Conservation (phyloP, 2,888 invertebrate species). For the Endomychus coccineus region DNA sequence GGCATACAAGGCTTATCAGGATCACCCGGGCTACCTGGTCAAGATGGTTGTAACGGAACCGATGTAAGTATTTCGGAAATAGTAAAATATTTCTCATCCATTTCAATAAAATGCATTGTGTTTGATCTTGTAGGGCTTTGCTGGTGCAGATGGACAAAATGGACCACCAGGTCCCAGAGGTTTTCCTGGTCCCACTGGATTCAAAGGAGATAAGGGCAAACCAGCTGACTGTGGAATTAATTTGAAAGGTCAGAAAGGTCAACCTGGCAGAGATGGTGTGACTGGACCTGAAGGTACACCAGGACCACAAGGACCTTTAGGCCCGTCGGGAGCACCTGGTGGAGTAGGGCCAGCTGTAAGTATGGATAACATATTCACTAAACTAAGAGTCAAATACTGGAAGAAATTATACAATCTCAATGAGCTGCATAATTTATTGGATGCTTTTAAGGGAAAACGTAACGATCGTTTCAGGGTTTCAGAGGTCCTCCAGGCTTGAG, state of each 20-base stretch:
- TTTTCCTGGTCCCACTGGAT: conserved; percentile 56
- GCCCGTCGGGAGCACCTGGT: conserved; percentile 55
- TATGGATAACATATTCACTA: too few species aligned
- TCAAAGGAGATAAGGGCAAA: conserved; percentile 74
- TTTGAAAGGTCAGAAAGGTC: conserved; percentile 79
- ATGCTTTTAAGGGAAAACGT: too few species aligned
- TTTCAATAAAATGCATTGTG: neutral
- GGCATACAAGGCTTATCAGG: conserved; percentile 65
- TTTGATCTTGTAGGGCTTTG: conserved; percentile 54
- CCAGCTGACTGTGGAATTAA: conserved; percentile 64
- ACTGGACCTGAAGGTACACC: conserved; percentile 57
- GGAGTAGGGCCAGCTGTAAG: conserved; percentile 53
- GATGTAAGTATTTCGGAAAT: conserved; percentile 69
- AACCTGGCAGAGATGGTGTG: conserved; percentile 69
- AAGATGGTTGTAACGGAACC: conserved; percentile 94
- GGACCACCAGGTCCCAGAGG: conserved; percentile 75
- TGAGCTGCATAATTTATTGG: too few species aligned
- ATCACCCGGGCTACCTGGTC: conserved; percentile 70
- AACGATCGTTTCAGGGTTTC: conserved; percentile 60
- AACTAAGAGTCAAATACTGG: too few species aligned
- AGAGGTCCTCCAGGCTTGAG: conserved; percentile 62
- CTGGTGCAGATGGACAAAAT: conserved; percentile 61
- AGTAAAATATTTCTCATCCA: too few species aligned
- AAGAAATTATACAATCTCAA: too few species aligned
- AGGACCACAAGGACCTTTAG: conserved; percentile 56